Conservation (phyloP, 2,888 invertebrate species). For the Drosophila barbarae region DNA sequence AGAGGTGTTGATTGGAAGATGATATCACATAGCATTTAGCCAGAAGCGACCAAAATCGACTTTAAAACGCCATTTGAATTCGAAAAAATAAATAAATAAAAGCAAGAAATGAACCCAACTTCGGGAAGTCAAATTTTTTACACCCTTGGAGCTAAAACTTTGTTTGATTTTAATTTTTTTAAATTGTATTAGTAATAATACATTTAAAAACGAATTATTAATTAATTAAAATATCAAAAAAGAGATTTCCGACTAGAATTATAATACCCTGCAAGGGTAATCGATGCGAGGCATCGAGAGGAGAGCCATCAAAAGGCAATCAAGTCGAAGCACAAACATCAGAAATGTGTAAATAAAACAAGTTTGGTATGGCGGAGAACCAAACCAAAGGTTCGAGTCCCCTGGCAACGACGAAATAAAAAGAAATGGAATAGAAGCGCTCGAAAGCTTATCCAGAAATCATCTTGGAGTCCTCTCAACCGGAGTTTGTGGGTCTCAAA, state of each 20-base stretch:
- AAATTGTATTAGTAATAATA: too few relatives aligned
- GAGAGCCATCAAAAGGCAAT: slow-evolving; percentile 28
- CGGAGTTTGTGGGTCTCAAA: slow-evolving; percentile 16
- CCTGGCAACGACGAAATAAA: slow-evolving; percentile 16
- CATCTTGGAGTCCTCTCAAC: slow-evolving; percentile 2
- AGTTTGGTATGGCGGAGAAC: slow-evolving; percentile 12
- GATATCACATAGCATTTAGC: slow-evolving; percentile 54
- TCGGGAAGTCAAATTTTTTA: background rate
- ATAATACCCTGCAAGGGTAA: background rate
- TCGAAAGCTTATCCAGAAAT: slow-evolving; percentile 37
- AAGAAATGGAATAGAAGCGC: slow-evolving; percentile 5
- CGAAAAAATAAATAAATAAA: slow-evolving; percentile 11
- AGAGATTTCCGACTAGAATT: background rate
- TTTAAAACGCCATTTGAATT: slow-evolving; percentile 8
- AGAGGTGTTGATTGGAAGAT: slow-evolving; percentile 33
- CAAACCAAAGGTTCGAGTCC: background rate
- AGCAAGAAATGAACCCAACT: background rate
- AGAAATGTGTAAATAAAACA: slow-evolving; percentile 29
- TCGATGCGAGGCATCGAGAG: slow-evolving; percentile 9
- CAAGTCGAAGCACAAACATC: slow-evolving; percentile 8
- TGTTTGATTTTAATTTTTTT: too few relatives aligned
- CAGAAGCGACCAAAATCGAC: slow-evolving; percentile 23
- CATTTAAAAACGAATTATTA: too few relatives aligned
- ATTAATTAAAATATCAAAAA: too few relatives aligned
- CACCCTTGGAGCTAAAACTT: background rate